These are phyloP conservation scores for Drosophila putrida DNA, from an alignment of 2,888 invertebrate genomes.

Conservation along the genomic window DNA sequence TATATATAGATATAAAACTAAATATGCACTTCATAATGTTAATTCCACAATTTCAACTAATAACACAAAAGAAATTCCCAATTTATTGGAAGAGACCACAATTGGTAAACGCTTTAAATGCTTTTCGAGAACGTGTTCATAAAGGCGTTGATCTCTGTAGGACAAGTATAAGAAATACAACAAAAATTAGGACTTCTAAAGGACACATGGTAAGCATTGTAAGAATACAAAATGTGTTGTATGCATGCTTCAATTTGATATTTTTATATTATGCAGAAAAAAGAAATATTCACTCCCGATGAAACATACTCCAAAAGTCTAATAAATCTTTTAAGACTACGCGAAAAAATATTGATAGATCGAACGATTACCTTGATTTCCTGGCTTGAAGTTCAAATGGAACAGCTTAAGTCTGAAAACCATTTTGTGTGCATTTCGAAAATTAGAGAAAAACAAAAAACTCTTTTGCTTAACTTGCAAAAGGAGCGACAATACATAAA, in stretches of 20 bases:
- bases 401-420: background rate
- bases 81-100: background rate
- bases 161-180: background rate
- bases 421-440: background rate
- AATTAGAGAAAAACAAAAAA: background rate
- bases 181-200: background rate
- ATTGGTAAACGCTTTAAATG: background rate
- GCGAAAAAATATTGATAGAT: slow-evolving; percentile 9
- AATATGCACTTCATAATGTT: background rate
- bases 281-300: background rate
- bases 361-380: background rate
- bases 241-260: background rate
- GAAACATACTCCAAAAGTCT: background rate
- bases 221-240: background rate
- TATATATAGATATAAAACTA: slow-evolving; percentile 4
- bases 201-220: background rate
- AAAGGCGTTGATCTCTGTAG: background rate
- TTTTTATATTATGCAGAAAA: background rate
- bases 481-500: slow-evolving; percentile 14
- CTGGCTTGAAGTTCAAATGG: slow-evolving; percentile 10
- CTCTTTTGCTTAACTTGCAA: slow-evolving; percentile 6
- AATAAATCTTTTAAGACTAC: slow-evolving; percentile 5
- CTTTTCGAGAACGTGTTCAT: background rate
- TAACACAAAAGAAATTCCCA: background rate
- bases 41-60: slow-evolving; percentile 1